Evolutionary conservation across 2,113 vertebrate genomes (phyloP).

Genomic region (Nycticorax nycticorax): DNA sequence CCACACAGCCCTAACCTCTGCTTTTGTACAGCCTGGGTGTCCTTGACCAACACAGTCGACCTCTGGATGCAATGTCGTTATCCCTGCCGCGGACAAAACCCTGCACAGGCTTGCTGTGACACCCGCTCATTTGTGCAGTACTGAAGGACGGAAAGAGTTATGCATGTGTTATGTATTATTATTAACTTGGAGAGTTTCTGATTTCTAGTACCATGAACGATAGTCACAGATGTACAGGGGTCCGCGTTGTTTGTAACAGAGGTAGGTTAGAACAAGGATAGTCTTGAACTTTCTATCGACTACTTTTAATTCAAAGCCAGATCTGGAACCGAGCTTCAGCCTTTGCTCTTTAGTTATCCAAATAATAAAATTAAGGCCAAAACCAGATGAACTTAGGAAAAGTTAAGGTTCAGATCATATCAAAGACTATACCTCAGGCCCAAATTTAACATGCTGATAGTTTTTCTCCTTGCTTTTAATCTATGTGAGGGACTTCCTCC

Average conservation of each 20-base stretch:
- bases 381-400: conserved; percentile 8
- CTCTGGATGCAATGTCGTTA: neutral
- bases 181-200: neutral
- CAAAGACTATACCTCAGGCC: conserved; percentile 21
- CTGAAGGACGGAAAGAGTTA: neutral
- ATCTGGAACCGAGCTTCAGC: conserved; percentile 2
- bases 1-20: neutral
- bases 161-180: conserved; percentile 17
- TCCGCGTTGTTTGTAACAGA: neutral
- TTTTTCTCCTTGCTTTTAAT: conserved; percentile 24
- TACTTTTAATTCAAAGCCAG: conserved; percentile 34
- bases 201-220: neutral
- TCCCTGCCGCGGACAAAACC: neutral
- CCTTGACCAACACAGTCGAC: neutral
- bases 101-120: neutral
- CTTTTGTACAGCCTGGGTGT: neutral
- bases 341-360: conserved; percentile 30
- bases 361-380: conserved; percentile 37
- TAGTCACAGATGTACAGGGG: neutral
- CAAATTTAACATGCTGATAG: conserved; percentile 42
- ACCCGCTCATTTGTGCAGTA: neutral
- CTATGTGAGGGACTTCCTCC: neutral
- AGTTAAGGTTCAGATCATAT: conserved; percentile 43
- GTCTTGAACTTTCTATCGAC: neutral
- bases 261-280: neutral